phyloP scores from a whole-genome alignment of 2,888 invertebrate species.

The Lithosia quadra region DNA sequence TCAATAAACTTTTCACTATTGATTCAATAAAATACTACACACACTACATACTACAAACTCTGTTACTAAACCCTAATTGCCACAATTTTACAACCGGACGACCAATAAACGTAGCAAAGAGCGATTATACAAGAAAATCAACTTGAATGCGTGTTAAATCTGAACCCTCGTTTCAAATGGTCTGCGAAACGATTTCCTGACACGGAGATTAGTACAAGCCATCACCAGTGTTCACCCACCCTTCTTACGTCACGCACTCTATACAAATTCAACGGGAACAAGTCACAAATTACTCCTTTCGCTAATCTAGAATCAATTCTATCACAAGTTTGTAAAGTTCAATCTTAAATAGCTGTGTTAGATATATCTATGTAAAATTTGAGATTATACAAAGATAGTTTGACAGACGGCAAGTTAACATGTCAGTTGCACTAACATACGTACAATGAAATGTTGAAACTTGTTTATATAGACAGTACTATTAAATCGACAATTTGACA shows the following conservation, averaged over 20 bases:
- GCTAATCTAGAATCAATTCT: constrained; percentile 65
- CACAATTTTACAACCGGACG: constrained; percentile 62
- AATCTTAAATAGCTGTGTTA: constrained; percentile 53
- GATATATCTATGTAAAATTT: constrained; percentile 56
- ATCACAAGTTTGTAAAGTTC: constrained; percentile 61
- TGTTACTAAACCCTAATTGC: background rate
- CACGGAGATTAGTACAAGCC: constrained; percentile 87
- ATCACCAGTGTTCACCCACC: constrained; percentile 83
- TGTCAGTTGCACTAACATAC: constrained; percentile 79
- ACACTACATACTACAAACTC: background rate
- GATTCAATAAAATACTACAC: background rate
- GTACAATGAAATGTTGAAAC: constrained; percentile 64
- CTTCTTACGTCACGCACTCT: constrained; percentile 86
- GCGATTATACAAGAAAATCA: constrained; percentile 80
- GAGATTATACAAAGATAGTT: constrained; percentile 76
- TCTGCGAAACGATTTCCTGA: constrained; percentile 87
- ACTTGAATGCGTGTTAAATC: constrained; percentile 82
- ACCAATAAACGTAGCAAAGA: constrained; percentile 73
- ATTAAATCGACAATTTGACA: constrained; percentile 67
- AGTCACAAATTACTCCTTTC: constrained; percentile 69
- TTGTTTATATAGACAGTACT: constrained; percentile 75
- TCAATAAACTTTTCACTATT: background rate
- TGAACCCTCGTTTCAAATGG: constrained; percentile 84
- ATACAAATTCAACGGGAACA: constrained; percentile 64
- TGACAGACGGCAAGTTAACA: constrained; percentile 86